These are phyloP conservation scores for Tortrix viridana DNA, from an alignment of 2,888 invertebrate species.

Conservation along the genomic window DNA sequence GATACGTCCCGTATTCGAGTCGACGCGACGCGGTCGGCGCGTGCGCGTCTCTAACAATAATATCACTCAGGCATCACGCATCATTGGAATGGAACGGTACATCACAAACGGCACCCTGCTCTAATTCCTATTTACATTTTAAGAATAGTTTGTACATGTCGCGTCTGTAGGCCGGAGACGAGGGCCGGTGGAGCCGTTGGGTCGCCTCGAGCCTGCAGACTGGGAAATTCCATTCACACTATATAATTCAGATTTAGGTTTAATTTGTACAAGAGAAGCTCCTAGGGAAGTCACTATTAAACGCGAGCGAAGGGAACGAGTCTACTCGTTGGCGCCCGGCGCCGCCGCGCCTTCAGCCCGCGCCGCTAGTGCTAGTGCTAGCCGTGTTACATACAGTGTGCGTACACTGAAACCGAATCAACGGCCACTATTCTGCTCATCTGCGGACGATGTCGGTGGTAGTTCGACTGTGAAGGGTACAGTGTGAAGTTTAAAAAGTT, in stretches of 20 bases:
- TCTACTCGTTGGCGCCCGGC: no score
- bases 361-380: conserved; percentile 36
- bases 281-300: conserved; percentile 25
- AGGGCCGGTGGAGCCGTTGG: conserved; percentile 20
- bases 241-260: conserved; percentile 7
- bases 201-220: conserved; percentile 33
- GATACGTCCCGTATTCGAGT: background rate
- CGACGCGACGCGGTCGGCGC: conserved; percentile 9
- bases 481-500: no score
- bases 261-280: conserved; percentile 35
- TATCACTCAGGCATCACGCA: conserved; percentile 68
- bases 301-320: background rate
- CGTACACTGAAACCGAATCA: no score
- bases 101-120: conserved; percentile 63
- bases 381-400: no score
- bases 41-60: conserved; percentile 49
- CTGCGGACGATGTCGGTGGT: no score
- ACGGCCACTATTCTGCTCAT: no score
- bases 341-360: no score
- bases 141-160: conserved; percentile 52
- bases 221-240: conserved; percentile 2
- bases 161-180: conserved; percentile 17
- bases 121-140: conserved; percentile 52
- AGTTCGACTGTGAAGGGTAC: no score
- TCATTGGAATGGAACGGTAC: conserved; percentile 66